Conservation (phyloP, 2,797 vertebrate genomes). For the Brachyrhaphis roseni region DNA sequence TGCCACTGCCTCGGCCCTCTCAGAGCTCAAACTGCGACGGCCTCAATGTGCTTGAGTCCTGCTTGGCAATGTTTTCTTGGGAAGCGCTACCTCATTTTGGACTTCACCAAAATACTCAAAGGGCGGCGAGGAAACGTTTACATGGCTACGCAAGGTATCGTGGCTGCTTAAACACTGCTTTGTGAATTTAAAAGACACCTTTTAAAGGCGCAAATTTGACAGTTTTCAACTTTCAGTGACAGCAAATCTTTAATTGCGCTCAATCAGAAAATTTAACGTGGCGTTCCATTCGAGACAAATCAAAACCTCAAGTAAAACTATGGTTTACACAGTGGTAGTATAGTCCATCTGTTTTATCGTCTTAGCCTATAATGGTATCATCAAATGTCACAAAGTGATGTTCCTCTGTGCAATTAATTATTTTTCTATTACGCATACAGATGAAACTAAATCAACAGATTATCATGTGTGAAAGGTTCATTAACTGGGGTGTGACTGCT, state of each 20-base stretch:
- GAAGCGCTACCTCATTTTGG: neutral
- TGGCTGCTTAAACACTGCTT: neutral
- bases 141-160: neutral
- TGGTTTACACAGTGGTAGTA: neutral
- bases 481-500: neutral
- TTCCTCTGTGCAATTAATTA: neutral
- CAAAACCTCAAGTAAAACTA: neutral
- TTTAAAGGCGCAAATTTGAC: neutral
- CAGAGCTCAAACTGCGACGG: neutral
- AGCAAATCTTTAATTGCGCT: neutral
- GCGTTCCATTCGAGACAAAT: neutral
- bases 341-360: neutral
- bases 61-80: neutral
- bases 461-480: slow-evolving; percentile 1
- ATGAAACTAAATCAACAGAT: neutral
- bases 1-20: neutral
- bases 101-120: neutral
- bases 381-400: neutral
- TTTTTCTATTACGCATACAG: neutral
- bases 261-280: neutral
- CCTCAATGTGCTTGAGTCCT: neutral
- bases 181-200: neutral
- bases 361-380: neutral
- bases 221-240: neutral
- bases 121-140: too few species aligned